Base-by-base conservation (phyloP, 2,888 invertebrate species). In the Amiota minor region DNA sequence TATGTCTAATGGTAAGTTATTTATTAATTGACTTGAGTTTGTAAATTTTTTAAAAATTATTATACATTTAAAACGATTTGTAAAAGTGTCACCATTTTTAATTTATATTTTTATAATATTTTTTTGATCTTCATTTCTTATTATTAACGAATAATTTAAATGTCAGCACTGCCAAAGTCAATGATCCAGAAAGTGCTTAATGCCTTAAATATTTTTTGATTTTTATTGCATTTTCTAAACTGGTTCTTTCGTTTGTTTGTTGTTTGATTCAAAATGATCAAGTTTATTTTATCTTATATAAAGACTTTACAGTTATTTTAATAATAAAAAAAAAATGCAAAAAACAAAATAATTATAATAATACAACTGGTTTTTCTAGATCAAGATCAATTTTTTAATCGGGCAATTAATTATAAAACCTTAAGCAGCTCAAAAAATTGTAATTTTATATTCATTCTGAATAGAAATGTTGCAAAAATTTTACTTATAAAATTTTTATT, bases 321-420 rank as follows among this genome's bases (percentile, higher is more conserved):
- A 20, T 20, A 11, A 53, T 12, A 53, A 53, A 53, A 53, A 53
- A 53, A 67, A 53, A 49, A 78, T 69, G 64, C 56, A 23, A 78
- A 78, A 76, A 76, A 35, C 72, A 74, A 75, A 79, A 77, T 74
- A 73, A n/a, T 16, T 6, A 65, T n/a, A 9, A 59, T 23, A 59
- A 59, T 9, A 12, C 6, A 67, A 67, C 67, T 16, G 16, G 67
- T 49, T 67, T 59, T 59, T 59, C 59, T 59, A 20, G 59, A 16
- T 18, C 20, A 20, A 59, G 9, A 20, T 20, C 16, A 59, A 20
- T 59, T 59, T 16, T 18, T 16, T 53, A n/a, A 53, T 53, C 6
- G 2, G 35, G 35, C 35, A 35, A 35, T 35, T 35, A 53, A 16
- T 53, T 53, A 53, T 53, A 53, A 16, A 35, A 35, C 6, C 2